Evolutionary conservation across 2,113 vertebrate genomes (phyloP).

Genomic region (Atlantisia rogersi): DNA sequence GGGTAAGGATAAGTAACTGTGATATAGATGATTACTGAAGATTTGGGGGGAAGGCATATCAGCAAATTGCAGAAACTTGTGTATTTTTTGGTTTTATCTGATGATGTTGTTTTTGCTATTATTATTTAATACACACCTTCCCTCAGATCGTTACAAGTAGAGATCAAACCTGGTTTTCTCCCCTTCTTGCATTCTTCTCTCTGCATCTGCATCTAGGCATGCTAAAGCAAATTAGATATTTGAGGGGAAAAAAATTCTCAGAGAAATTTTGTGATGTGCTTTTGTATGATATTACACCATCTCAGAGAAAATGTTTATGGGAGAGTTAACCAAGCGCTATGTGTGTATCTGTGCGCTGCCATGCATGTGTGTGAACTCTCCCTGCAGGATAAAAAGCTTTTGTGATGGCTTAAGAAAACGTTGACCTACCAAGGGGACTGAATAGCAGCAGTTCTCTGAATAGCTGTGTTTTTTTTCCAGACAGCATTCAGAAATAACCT

Average conservation of each 20-base stretch:
- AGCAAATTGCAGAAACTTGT: neutral
- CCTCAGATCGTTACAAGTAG: neutral
- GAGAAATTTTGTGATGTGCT: neutral
- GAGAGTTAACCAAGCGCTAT: neutral
- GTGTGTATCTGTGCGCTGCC: neutral
- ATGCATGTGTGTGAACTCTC: neutral
- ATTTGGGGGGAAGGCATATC: neutral
- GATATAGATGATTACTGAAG: neutral
- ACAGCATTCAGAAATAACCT: constrained; percentile 1
- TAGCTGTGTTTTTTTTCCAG: neutral
- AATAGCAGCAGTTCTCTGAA: neutral
- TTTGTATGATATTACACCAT: neutral
- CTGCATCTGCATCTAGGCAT: neutral
- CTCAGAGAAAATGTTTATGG: neutral
- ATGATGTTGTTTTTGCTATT: too few species aligned
- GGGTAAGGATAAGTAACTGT: neutral
- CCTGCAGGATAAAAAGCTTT: constrained; percentile 8
- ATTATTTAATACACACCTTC: neutral
- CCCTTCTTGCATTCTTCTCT: neutral
- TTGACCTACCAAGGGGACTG: neutral
- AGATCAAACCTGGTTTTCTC: neutral
- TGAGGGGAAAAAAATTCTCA: neutral
- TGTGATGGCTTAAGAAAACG: neutral
- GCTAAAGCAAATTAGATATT: neutral
- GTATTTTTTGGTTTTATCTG: neutral